Percentiles rank a stretch among this genome's conserved stretches.
phyloP scores from a whole-genome alignment of 2,797 vertebrate genomes.

The Carduelis carduelis region DNA sequence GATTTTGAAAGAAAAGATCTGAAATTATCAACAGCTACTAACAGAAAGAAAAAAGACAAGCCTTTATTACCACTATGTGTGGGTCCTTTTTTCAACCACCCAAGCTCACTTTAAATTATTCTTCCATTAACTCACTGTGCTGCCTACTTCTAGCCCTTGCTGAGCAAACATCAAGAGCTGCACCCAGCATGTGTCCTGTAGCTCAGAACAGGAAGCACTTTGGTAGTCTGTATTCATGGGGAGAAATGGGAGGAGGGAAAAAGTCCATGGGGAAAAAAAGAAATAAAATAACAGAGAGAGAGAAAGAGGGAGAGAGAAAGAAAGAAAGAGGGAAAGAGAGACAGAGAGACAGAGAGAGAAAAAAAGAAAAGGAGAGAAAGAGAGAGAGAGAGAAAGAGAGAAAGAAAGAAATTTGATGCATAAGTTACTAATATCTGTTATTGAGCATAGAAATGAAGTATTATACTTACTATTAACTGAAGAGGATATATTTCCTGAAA shows the following conservation, averaged over 20 bases:
- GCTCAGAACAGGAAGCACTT: constrained; percentile 56
- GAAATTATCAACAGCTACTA: constrained; percentile 50
- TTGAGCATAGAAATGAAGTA: background rate
- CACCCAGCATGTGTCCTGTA: constrained; percentile 61
- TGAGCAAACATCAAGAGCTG: constrained; percentile 68
- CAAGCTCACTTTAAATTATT: constrained; percentile 61
- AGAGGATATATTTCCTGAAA: background rate
- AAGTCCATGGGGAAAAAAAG: background rate
- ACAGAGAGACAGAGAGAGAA: accelerated
- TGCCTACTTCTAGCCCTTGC: constrained; percentile 54
- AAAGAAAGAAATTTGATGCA: background rate
- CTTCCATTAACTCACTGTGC: constrained; percentile 58
- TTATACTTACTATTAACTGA: background rate
- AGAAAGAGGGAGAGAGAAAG: accelerated
- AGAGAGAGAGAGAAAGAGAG: accelerated
- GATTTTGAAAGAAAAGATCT: constrained; percentile 33
- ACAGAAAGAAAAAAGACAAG: constrained; percentile 53
- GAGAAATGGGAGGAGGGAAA: constrained; percentile 12
- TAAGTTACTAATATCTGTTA: background rate
- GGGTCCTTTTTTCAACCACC: constrained; percentile 45
- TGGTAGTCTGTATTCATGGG: constrained; percentile 35
- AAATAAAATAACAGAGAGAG: accelerated
- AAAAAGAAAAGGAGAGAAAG: accelerated
- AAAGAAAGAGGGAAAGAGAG: accelerated
- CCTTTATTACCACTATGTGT: constrained; percentile 31